phyloP scores from a whole-genome alignment of 2,113 vertebrate species.

The Noctilio leporinus region DNA sequence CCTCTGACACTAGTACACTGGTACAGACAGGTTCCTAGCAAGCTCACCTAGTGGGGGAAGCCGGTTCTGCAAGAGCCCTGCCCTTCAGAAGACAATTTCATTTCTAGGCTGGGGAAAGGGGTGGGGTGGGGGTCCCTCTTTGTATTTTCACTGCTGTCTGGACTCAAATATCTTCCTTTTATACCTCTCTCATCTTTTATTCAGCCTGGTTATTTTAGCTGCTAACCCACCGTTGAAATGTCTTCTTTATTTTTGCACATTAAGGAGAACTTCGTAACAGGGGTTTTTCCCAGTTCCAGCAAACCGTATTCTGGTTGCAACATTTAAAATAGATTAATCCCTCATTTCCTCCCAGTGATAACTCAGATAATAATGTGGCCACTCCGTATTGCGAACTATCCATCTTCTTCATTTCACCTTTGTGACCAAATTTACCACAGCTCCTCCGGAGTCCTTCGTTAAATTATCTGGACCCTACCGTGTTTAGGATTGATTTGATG shows the following conservation, averaged over 20 bases:
- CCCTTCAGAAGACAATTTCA: too few relatives aligned
- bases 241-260: background rate
- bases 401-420: background rate
- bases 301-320: background rate
- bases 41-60: too few relatives aligned
- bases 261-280: background rate
- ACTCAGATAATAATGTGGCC: background rate
- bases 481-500: conserved; percentile 20
- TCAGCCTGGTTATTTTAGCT: background rate
- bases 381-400: background rate
- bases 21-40: too few relatives aligned
- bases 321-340: background rate
- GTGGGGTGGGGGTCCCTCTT: too few relatives aligned
- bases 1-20: too few relatives aligned
- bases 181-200: background rate
- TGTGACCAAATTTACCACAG: background rate
- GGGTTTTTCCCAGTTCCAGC: background rate
- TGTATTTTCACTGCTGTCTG: background rate
- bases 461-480: background rate
- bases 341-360: background rate
- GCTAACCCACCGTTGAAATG: background rate
- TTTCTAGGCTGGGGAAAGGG: too few relatives aligned
- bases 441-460: background rate
- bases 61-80: too few relatives aligned
- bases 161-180: background rate